phyloP scores from a whole-genome alignment of 2,888 invertebrate genomes.

The Latrodectus elegans region DNA sequence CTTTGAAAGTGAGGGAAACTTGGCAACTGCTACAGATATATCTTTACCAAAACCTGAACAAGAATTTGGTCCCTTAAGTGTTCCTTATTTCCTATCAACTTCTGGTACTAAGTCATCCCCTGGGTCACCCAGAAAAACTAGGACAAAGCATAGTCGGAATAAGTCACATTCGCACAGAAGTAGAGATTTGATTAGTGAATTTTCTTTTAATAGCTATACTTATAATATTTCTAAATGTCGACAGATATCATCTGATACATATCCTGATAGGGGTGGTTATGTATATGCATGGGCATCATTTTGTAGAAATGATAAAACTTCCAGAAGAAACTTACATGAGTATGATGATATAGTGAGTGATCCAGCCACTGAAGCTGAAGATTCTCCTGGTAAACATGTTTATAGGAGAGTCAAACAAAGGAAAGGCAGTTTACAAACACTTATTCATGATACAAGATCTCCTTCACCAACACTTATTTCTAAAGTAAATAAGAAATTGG shows the following conservation, averaged over 20 bases:
- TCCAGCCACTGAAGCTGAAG: constrained; percentile 50
- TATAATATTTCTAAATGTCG: constrained; percentile 36
- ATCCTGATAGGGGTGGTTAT: constrained; percentile 47
- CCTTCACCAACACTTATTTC: constrained; percentile 64
- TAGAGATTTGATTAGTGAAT: constrained; percentile 29
- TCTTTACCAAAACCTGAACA: constrained; percentile 13
- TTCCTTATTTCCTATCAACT: constrained; percentile 38
- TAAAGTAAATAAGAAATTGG: constrained; percentile 73
- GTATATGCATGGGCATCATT: constrained; percentile 62
- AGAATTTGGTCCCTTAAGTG: constrained; percentile 15
- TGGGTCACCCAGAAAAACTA: constrained; percentile 47
- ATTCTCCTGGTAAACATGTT: constrained; percentile 52
- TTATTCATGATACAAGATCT: constrained; percentile 57
- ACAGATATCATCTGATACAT: constrained; percentile 18
- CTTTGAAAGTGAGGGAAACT: background rate
- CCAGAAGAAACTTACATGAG: constrained; percentile 44
- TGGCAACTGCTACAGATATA: background rate
- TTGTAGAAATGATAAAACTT: constrained; percentile 41
- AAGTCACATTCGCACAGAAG: constrained; percentile 58
- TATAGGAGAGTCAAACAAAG: constrained; percentile 61
- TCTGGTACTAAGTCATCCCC: constrained; percentile 62
- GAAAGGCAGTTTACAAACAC: constrained; percentile 65
- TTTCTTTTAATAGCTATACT: constrained; percentile 18
- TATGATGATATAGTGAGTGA: constrained; percentile 63
- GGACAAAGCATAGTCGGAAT: constrained; percentile 51